phyloP scores from a whole-genome alignment of 2,888 invertebrate species.

The Hecatera dysodea region DNA sequence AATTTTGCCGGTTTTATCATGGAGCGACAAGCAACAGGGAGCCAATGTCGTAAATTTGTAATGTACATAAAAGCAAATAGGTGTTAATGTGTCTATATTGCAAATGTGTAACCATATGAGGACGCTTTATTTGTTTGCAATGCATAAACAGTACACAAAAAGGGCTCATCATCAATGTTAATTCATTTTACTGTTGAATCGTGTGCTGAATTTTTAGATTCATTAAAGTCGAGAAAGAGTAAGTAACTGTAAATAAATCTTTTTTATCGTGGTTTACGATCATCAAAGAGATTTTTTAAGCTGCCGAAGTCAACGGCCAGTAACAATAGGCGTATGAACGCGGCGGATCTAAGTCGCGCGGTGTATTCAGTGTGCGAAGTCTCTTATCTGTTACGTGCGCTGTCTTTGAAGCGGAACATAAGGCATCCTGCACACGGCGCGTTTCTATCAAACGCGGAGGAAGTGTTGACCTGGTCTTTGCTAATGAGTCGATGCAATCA shows the following conservation, averaged over 20 bases:
- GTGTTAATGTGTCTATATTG: slow-evolving; percentile 55
- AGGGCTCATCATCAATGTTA: slow-evolving; percentile 44
- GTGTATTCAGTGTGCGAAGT: slow-evolving; percentile 51
- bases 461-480: slow-evolving; percentile 56
- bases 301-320: slow-evolving; percentile 51
- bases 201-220: slow-evolving; percentile 42
- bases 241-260: slow-evolving; percentile 45
- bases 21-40: slow-evolving; percentile 27
- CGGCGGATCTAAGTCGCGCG: slow-evolving; percentile 34
- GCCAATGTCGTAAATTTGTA: slow-evolving; percentile 50
- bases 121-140: slow-evolving; percentile 29
- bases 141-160: slow-evolving; percentile 14
- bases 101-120: slow-evolving; percentile 43
- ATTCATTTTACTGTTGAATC: slow-evolving; percentile 50
- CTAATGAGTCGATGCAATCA: slow-evolving; percentile 49
- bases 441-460: slow-evolving; percentile 47
- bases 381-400: slow-evolving; percentile 61
- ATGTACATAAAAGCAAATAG: slow-evolving; percentile 43
- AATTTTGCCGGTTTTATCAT: slow-evolving; percentile 45
- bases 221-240: slow-evolving; percentile 37
- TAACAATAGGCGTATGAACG: slow-evolving; percentile 33
- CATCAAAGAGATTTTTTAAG: slow-evolving; percentile 40
- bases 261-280: slow-evolving; percentile 37
- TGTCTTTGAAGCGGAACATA: slow-evolving; percentile 42
- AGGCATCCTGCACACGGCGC: slow-evolving; percentile 40